These are phyloP conservation scores for Peromyscus attwateri DNA, from an alignment of 2,797 vertebrate species.

Conservation along the genomic window DNA sequence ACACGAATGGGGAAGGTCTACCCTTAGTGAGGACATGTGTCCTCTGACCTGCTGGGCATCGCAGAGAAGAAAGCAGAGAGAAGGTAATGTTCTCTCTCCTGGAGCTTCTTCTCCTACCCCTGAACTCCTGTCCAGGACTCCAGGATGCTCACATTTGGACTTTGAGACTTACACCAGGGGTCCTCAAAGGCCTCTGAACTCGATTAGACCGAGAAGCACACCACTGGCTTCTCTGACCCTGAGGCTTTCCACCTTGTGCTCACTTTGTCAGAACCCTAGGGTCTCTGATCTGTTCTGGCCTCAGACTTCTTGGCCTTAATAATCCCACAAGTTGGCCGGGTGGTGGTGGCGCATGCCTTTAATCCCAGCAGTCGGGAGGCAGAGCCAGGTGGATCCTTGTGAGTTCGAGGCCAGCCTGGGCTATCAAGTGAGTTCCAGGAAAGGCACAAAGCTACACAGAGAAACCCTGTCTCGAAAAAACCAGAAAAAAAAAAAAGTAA, in stretches of 20 bases:
- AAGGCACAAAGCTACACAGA: too few species aligned
- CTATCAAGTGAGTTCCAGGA: too few species aligned
- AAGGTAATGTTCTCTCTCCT: neutral
- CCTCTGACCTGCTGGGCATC: neutral
- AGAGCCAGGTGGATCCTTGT: too few species aligned
- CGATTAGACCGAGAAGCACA: neutral
- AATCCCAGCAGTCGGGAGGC: too few species aligned
- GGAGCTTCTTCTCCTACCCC: neutral
- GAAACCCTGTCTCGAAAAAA: too few species aligned
- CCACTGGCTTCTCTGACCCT: neutral
- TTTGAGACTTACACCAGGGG: too few species aligned
- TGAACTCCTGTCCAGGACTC: neutral
- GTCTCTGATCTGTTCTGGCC: neutral
- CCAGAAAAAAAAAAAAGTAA: too few species aligned
- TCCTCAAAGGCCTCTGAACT: neutral
- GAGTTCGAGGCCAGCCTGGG: too few species aligned
- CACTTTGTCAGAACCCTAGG: neutral
- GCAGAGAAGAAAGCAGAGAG: neutral
- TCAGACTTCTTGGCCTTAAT: neutral
- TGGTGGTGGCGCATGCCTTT: too few species aligned
- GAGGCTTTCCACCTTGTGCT: neutral
- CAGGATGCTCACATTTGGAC: neutral
- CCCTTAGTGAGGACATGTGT: neutral
- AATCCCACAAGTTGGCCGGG: too few species aligned
- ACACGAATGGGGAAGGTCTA: neutral